Evolutionary conservation across 2,888 invertebrate species (phyloP).

Genomic region (Bellardia pandia): DNA sequence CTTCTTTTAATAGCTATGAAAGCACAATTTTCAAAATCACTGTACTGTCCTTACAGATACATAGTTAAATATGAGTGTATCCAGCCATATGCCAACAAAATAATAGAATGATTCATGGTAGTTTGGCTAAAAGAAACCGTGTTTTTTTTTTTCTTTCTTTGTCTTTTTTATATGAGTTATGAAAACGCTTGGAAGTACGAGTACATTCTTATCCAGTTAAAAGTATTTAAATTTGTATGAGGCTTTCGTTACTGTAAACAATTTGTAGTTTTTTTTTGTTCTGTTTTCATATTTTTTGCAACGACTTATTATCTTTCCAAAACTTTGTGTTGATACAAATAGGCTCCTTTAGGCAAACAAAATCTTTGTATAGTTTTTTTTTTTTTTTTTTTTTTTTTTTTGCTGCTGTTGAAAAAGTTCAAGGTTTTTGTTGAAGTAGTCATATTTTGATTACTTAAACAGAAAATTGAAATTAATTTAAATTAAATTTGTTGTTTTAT

Average conservation of each 20-base stretch:
- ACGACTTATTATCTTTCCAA: constrained; percentile 11
- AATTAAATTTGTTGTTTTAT: not conserved
- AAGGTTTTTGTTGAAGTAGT: constrained; percentile 26
- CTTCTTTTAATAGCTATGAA: not conserved
- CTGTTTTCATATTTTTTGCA: not conserved
- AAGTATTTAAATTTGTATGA: constrained; percentile 19
- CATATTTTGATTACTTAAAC: not conserved
- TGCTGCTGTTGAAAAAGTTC: constrained; percentile 18
- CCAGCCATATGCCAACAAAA: constrained; percentile 26
- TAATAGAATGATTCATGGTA: constrained; percentile 21
- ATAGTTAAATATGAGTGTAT: not conserved
- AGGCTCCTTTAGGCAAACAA: constrained; percentile 10
- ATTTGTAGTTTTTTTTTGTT: constrained; percentile 24
- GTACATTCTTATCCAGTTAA: constrained; percentile 28
- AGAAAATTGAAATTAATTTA: constrained; percentile 5
- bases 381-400: not conserved
- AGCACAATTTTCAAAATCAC: not conserved
- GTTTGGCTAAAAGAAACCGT: not conserved
- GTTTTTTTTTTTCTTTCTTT: not conserved
- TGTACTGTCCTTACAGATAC: not conserved
- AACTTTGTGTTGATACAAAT: constrained; percentile 4
- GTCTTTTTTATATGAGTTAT: constrained; percentile 8
- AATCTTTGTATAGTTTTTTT: constrained; percentile 2
- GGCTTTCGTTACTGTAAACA: constrained; percentile 38
- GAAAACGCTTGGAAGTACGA: constrained; percentile 7